Base-by-base conservation (phyloP, 2,797 vertebrate species). In the Ceryle rudis region DNA sequence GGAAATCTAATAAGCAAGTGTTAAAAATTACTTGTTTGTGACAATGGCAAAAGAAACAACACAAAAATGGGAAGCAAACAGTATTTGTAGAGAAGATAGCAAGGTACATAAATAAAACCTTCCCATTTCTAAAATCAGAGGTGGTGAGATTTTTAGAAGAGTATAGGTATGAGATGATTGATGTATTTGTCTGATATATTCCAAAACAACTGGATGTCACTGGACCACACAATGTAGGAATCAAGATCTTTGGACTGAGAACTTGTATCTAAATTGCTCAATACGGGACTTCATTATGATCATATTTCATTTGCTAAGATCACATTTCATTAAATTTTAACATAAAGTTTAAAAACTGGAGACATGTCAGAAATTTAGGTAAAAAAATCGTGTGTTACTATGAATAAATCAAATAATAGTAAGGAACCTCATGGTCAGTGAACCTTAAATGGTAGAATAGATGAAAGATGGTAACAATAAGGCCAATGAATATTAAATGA, bases 401-500 rank as follows among this genome's bases (percentile, higher is more conserved):
- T 49, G 51, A 93, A 23, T n/a, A 84, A 47, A 77, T 89, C 28
- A 86, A 91, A 71, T 79, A 89, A 55, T 44, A 81, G 29, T 35
- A 78, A 77, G 22, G 46, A 79, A 37, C 10, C 22, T 88, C 61
- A 10, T 88, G 57, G 65, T 83, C 61, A 72, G 23, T 83, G 65
- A 83, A 29, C 39, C 31, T 88, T 54, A 73, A 15, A 86, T 57
- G 39, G n/a, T 28, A 62, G 77, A 81, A 14, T 26, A 49, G n/a
- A 88, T 75, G 89, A 93, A 93, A 86, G 61, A 94, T 78, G 39
- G 23, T 51, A 86, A 88, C 46, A 86, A 75, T 89, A 83, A 91
- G 29, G 11, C 23, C 11, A 80, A 90, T 93, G 66, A 95, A 91
- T 95, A 84, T 84, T 88, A 93, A 92, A 94, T 83, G 29, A 88